Evolutionary conservation across 2,797 vertebrate species (phyloP), one percentile per base, ranked within the genome.

Genomic region (Serranus cabrilla): DNA sequence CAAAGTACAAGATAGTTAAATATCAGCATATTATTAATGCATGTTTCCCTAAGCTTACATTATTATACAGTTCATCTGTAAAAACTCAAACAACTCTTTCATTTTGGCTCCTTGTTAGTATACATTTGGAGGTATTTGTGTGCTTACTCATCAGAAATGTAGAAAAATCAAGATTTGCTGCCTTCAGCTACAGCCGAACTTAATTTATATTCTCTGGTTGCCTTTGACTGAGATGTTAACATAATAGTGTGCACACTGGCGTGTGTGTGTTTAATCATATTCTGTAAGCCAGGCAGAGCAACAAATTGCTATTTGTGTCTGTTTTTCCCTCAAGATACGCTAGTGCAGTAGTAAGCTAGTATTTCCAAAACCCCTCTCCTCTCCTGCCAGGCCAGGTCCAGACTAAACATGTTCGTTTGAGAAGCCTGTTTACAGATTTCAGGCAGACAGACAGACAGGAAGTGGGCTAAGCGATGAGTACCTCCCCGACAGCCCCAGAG

Each of bases 341-440:
- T 25, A 3, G 11, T 50, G 55, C 39, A 12, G 74, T 45, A 51
- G 57, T 67, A 51, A 75, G 27, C 57, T 49, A 68, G 61, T 74
- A 51, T 73, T 75, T 82, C 76, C 23, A 70, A 46, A 75, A 69
- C 17, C 7, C 49, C 50, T 66, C 46, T 62, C 52, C 45, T 84
- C 56, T 83, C 12, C 49, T 65, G 54, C 73, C 64, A 75, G 63
- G 43, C 62, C 57, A 57, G 42, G 47, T 78, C 76, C 82, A 90
- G 85, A 91, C 87, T 90, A 91, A 91, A 91, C 89, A 86, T 71
- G 62, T 75, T 85, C 45, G 9, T 76, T 69, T 76, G 58, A 84
- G 76, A 68, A 61, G 71, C 76, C 70, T 86, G 81, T 92, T 91
- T 86, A 90, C 74, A 76, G 45, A 74, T 60, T 87, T 87, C 82